Evolutionary conservation across 2,888 invertebrate genomes (phyloP), one percentile per base, ranked within the genome.

Genomic region (Lumbricus terrestris): DNA sequence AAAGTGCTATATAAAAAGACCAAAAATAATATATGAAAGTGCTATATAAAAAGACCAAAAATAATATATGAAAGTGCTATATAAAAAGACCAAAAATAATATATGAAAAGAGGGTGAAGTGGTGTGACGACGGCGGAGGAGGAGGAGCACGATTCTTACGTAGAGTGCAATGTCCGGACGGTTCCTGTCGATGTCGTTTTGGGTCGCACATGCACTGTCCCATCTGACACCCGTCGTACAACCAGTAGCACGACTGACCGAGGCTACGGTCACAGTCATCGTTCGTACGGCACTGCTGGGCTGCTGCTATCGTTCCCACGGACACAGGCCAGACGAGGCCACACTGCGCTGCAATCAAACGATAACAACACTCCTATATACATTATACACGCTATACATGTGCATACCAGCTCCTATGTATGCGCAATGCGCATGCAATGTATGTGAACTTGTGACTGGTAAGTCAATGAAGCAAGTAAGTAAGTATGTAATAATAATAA

Each of bases 201-300:
- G 90, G 90, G 35, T 88, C 35, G 54, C 90, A 90, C 90, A 88
- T 88, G 47, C 90, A 90, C 47, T 88, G 88, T 0, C 90, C 90
- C 34, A 42, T 34, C 35, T 42, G 34, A 29, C 90, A 90, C 40
- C 88, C 90, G 18, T 88, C 88, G 54, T 90, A 90, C 88, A 47
- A 11, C 37, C 82, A 85, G 34, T 88, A 88, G 69, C 90, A 90
- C 90, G n/a, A 29, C 88, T 90, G 42, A 23, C 90, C 90, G 34
- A 47, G 89, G 33, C 33, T 69, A 2, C 18, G 18, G 89, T 89
- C 89, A 37, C 89, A 89, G 54, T 89, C 89, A 20, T 15, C 47
- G 69, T 89, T 34, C 15, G 34, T 35, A 18, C 54, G 37, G 42
- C 89, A 89, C 20, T 40, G 88, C 20, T 47, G 88, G 20, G 33